Conservation (phyloP, 2,888 invertebrate genomes). For the Lottia gigantea region DNA sequence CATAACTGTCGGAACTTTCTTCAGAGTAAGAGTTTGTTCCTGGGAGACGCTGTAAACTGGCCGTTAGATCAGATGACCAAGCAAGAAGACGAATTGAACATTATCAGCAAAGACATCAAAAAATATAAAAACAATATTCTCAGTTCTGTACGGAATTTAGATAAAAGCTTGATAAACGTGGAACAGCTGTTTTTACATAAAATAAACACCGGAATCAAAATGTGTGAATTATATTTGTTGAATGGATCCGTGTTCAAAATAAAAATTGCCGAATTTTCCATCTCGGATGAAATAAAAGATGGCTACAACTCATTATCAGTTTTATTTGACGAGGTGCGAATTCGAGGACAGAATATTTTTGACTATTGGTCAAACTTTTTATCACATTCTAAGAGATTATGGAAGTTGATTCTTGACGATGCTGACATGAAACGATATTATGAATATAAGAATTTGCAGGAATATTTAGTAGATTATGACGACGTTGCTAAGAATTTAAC, state of each 20-base stretch:
- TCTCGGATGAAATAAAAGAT: slow-evolving; percentile 25
- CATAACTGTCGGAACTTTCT: slow-evolving; percentile 19
- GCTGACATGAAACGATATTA: slow-evolving; percentile 34
- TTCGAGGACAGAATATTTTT: slow-evolving; percentile 33
- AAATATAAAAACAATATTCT: slow-evolving; percentile 15
- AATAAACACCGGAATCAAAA: slow-evolving; percentile 11
- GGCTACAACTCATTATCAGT: slow-evolving; percentile 29
- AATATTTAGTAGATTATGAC: slow-evolving; percentile 30
- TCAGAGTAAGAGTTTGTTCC: slow-evolving; percentile 39
- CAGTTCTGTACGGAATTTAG: slow-evolving; percentile 16
- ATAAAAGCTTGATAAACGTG: slow-evolving; percentile 2
- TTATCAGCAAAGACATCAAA: slow-evolving; percentile 22
- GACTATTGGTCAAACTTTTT: slow-evolving; percentile 38
- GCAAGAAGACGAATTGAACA: slow-evolving; percentile 26
- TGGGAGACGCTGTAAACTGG: slow-evolving; percentile 38
- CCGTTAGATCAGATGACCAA: slow-evolving; percentile 31
- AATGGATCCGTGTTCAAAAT: slow-evolving; percentile 27
- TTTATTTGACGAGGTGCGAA: slow-evolving; percentile 41
- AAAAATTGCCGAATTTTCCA: slow-evolving; percentile 30
- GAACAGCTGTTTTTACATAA: slow-evolving; percentile 12
- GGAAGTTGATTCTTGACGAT: slow-evolving; percentile 37
- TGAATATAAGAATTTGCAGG: slow-evolving; percentile 19
- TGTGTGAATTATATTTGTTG: slow-evolving; percentile 23
- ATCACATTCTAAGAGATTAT: slow-evolving; percentile 26
- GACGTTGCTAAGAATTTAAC: slow-evolving; percentile 21